phyloP scores from a whole-genome alignment of 2,888 invertebrate species.

The Zele albiditarsus region DNA sequence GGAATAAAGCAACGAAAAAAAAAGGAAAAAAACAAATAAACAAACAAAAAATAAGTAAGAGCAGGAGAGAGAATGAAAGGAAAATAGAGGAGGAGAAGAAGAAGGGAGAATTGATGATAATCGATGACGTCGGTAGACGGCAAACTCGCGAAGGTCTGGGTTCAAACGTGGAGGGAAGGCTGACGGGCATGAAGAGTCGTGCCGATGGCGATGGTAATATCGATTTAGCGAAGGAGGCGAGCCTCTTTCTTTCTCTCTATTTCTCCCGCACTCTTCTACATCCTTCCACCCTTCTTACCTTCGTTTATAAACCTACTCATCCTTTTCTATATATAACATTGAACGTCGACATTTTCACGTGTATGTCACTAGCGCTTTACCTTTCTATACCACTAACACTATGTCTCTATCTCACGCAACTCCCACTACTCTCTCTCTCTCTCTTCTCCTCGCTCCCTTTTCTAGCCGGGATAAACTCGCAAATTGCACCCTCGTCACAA shows the following conservation, averaged over 20 bases:
- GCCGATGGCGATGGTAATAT: constrained; percentile 62
- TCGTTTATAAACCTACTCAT: constrained; percentile 39
- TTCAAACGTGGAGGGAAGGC: constrained; percentile 44
- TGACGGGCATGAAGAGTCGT: constrained; percentile 54
- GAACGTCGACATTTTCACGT: constrained; percentile 39
- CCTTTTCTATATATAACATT: constrained; percentile 14
- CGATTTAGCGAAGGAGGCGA: constrained; percentile 58
- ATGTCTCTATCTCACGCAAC: background rate
- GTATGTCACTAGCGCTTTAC: constrained; percentile 46
- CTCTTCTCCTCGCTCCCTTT: background rate
- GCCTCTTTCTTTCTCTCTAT: constrained; percentile 47
- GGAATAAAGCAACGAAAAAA: background rate
- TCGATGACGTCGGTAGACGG: constrained; percentile 44
- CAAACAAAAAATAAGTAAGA: background rate
- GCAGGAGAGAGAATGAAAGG: background rate
- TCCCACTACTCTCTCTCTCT: background rate
- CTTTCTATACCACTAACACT: constrained; percentile 25
- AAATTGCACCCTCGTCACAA: constrained; percentile 43
- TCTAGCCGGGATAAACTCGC: constrained; percentile 59
- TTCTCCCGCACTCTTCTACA: constrained; percentile 18
- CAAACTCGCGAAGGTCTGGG: constrained; percentile 55
- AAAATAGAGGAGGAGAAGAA: background rate
- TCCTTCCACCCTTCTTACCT: background rate
- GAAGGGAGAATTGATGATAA: constrained; percentile 54
- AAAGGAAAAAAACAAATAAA: background rate